phyloP scores from a whole-genome alignment of 1,140 invertebrate genomes.

The Hydropsyche tenuis region DNA sequence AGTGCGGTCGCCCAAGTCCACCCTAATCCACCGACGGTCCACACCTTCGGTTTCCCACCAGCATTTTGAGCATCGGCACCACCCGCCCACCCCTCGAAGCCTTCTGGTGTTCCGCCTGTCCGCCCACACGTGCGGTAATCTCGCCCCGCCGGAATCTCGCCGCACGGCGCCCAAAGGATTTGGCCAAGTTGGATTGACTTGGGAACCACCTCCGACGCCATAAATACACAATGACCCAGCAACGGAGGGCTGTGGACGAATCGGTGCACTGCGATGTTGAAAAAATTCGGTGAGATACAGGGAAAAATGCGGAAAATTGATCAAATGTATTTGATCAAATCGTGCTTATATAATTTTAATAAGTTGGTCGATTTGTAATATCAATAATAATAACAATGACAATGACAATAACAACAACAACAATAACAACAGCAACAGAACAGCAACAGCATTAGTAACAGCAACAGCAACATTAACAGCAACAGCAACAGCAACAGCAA shows the following conservation, averaged over 20 bases:
- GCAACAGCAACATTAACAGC: too few species aligned
- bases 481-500: too few species aligned
- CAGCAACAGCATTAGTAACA: too few species aligned
- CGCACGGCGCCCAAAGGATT: slow-evolving; percentile 37
- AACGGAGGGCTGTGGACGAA: slow-evolving; percentile 3
- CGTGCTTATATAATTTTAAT: too few species aligned
- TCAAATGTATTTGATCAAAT: neutral
- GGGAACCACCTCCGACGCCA: slow-evolving; percentile 35
- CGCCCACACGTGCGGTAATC: slow-evolving; percentile 31
- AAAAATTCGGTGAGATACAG: neutral
- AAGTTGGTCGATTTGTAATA: too few species aligned
- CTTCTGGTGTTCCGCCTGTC: neutral
- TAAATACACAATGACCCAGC: slow-evolving; percentile 41
- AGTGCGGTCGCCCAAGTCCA: slow-evolving; percentile 29
- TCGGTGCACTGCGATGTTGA: neutral
- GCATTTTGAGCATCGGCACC: neutral
- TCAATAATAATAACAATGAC: too few species aligned
- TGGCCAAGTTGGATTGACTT: slow-evolving; percentile 41
- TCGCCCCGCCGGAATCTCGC: slow-evolving; percentile 18
- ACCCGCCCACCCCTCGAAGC: too few species aligned
- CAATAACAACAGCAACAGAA: too few species aligned
- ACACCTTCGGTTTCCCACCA: too few species aligned
- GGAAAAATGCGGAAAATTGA: neutral
- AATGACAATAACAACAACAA: too few species aligned
- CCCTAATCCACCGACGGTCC: slow-evolving; percentile 25